phyloP scores from a whole-genome alignment of 2,888 invertebrate genomes.

The Hirudinaria manillensis region DNA sequence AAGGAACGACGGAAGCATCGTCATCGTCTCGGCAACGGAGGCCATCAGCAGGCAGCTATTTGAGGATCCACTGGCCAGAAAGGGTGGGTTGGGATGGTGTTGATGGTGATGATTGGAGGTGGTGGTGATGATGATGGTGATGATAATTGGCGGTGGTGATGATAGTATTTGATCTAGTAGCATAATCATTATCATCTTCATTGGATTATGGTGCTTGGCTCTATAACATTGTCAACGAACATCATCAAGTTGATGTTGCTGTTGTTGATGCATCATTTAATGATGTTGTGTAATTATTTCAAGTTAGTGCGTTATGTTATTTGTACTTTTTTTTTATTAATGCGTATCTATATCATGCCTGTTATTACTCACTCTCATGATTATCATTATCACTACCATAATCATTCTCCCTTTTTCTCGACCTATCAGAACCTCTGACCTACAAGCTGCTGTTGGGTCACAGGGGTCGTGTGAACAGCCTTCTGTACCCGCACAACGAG shows the following conservation, averaged over 20 bases:
- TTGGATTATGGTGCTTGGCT: no score
- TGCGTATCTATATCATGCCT: no score
- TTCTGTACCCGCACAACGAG: conserved; percentile 87
- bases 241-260: no score
- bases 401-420: not conserved
- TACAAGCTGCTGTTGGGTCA: conserved; percentile 63
- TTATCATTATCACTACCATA: not conserved
- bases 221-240: no score
- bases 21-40: conserved; percentile 89
- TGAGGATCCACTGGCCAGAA: conserved; percentile 42
- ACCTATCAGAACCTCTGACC: conserved; percentile 33
- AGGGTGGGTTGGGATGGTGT: conserved; percentile 10
- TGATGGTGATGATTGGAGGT: not conserved
- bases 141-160: no score
- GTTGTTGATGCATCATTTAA: no score
- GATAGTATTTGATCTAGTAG: not conserved
- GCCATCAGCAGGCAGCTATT: conserved; percentile 86
- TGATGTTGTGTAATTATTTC: no score
- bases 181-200: no score
- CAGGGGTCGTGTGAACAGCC: conserved; percentile 84
- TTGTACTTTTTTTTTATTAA: no score
- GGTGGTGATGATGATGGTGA: not conserved
- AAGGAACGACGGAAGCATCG: conserved; percentile 87
- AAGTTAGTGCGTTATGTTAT: no score
- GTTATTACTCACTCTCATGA: not conserved